Base-by-base conservation (phyloP, 2,888 invertebrate genomes). In the Hemaris fuciformis region DNA sequence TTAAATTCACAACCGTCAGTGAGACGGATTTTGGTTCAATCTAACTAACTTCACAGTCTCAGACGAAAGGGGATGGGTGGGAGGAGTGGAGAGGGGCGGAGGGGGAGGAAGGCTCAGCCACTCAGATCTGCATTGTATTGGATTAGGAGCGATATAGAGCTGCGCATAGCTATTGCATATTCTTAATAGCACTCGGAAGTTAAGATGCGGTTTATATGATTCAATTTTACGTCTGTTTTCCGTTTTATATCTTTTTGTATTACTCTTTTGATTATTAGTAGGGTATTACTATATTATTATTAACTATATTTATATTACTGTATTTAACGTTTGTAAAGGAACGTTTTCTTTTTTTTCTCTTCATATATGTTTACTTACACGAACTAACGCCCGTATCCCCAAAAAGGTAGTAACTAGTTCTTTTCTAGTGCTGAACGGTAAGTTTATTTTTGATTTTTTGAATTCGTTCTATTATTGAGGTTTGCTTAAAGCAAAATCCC, bases 111-210 rank as follows among this genome's bases (percentile, higher is more conserved):
- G 48, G 27, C 25, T 48, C 25, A 20, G 43, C 7, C 43, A 48
- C 25, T 48, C 25, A 48, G 48, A 48, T 27, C 48, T 48, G 48
- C 27, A 48, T 48, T 48, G 27, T 48, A 48, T 48, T 27, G 48
- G 48, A 48, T 48, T 48, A 48, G 27, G 13, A 15, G 6, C n/a
- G 25, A 15, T n/a, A 27, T 18, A 25, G 15, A 46, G 4, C 43
- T 43, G 7, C 10, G 20, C 20, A 45, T 43, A 18, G 22, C 45
- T 20, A 45, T 22, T 45, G 45, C 45, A 45, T 45, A 45, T 45
- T 45, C 45, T 22, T 45, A 45, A 45, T 45, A 22, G 45, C 22
- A 13, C 38, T n/a, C n/a, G 38, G 38, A n/a, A 13, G 38, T n/a
- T 38, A 38, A 38, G 38, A 38, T 10, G 38, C n/a, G 38, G 38